A percentile compares a stretch with the other conserved stretches of the same genome.
These are phyloP conservation scores for Tachuris rubrigastra DNA, from an alignment of 2,113 vertebrate species.

Conservation along the genomic window DNA sequence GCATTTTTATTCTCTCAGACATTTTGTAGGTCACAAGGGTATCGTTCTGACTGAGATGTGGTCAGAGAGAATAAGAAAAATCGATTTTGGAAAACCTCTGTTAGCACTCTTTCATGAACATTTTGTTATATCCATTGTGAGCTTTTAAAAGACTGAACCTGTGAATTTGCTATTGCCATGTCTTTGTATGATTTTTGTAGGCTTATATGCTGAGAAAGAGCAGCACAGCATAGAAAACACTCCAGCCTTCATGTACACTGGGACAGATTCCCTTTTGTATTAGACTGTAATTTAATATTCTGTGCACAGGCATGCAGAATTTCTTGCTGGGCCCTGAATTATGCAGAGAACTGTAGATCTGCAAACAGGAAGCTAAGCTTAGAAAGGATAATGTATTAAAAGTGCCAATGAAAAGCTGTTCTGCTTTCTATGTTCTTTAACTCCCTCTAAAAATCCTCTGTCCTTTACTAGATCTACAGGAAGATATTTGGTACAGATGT, in stretches of 20 bases:
- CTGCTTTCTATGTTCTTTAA: conserved; percentile 39
- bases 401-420: conserved; percentile 11
- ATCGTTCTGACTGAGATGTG: conserved; percentile 40
- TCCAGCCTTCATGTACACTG: background rate
- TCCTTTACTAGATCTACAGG: conserved; percentile 26
- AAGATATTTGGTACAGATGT: conserved; percentile 22
- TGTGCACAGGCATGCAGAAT: conserved; percentile 48
- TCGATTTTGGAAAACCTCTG: conserved; percentile 57
- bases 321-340: conserved; percentile 64
- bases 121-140: conserved; percentile 56
- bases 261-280: conserved; percentile 29
- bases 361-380: conserved; percentile 59
- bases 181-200: conserved; percentile 39
- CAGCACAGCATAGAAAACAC: conserved; percentile 21
- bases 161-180: conserved; percentile 41
- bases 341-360: conserved; percentile 46
- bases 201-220: conserved; percentile 28
- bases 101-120: conserved; percentile 40
- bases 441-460: conserved; percentile 18
- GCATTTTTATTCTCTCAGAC: conserved; percentile 57
- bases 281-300: conserved; percentile 51
- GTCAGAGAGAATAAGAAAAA: conserved; percentile 59
- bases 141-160: conserved; percentile 49
- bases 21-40: conserved; percentile 56
- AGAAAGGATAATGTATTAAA: conserved; percentile 47